These are phyloP conservation scores for Salpingus planirostris DNA, from an alignment of 2,888 invertebrate genomes.

Conservation along the genomic window DNA sequence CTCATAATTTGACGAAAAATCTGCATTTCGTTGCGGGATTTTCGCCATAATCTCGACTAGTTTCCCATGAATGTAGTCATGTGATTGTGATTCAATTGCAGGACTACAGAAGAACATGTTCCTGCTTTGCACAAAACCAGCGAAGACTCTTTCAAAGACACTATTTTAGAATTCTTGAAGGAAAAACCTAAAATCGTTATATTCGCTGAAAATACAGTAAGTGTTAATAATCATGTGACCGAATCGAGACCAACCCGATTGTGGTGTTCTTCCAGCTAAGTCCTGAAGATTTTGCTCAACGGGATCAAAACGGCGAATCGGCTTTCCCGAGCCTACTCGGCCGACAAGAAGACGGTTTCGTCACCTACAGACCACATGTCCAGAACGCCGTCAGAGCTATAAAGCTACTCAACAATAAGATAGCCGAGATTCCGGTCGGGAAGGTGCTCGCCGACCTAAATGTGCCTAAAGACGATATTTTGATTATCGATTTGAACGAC, in stretches of 20 bases:
- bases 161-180: constrained; percentile 27
- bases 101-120: constrained; percentile 27
- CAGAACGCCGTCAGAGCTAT: constrained; percentile 50
- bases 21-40: too few relatives aligned
- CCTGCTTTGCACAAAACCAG: constrained; percentile 36
- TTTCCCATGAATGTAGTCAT: constrained; percentile 15
- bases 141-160: constrained; percentile 34
- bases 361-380: constrained; percentile 54
- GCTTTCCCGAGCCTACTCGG: constrained; percentile 40
- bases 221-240: too few relatives aligned
- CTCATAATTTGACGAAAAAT: too few relatives aligned
- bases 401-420: constrained; percentile 40
- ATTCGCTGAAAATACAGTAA: constrained; percentile 46
- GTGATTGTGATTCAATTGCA: constrained; percentile 23
- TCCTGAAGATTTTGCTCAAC: constrained; percentile 42
- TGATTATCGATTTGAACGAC: constrained; percentile 52
- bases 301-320: constrained; percentile 34
- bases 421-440: constrained; percentile 29
- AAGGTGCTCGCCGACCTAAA: constrained; percentile 27
- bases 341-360: constrained; percentile 31
- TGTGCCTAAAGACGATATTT: constrained; percentile 42
- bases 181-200: constrained; percentile 40
- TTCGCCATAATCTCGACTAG: too few relatives aligned
- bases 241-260: too few relatives aligned
- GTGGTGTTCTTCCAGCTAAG: constrained; percentile 43